A percentile compares a stretch with the other conserved stretches of the same genome.
phyloP scores from a whole-genome alignment of 1,140 invertebrate species.

The Bombyx mandarina region DNA sequence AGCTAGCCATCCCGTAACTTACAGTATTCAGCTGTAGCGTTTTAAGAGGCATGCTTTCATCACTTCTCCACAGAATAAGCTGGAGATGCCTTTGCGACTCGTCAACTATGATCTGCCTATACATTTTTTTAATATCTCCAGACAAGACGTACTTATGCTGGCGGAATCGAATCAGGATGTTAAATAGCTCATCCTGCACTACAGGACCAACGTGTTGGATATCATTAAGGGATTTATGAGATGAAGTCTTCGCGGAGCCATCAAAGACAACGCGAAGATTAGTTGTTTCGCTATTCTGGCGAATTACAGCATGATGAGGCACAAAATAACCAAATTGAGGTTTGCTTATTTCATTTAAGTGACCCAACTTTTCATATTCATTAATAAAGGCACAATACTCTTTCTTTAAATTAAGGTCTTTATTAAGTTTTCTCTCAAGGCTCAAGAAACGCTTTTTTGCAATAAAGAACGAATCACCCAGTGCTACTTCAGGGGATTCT shows the following conservation, averaged over 20 bases:
- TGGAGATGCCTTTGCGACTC: slow-evolving; percentile 1
- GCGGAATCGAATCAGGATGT: slow-evolving; percentile 42
- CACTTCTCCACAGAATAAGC: slow-evolving; percentile 2
- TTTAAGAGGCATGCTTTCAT: background rate
- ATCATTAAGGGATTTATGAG: slow-evolving; percentile 5
- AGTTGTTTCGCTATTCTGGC: slow-evolving; percentile 12
- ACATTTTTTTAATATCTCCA: slow-evolving; percentile 32
- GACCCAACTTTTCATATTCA: slow-evolving; percentile 6
- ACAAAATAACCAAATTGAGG: slow-evolving; percentile 2
- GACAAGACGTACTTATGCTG: slow-evolving; percentile 27
- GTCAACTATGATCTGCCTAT: background rate
- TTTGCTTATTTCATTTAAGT: background rate
- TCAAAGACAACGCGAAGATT: slow-evolving; percentile 18
- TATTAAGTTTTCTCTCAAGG: background rate
- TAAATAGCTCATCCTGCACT: slow-evolving; percentile 22
- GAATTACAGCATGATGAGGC: slow-evolving; percentile 15
- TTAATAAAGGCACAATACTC: slow-evolving; percentile 9
- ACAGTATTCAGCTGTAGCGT: slow-evolving; percentile 2
- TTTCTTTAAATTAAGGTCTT: background rate
- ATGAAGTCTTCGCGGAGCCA: slow-evolving; percentile 2
- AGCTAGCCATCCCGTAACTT: slow-evolving; percentile 1
- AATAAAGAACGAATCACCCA: background rate
- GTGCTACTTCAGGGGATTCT: background rate
- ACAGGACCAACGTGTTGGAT: slow-evolving; percentile 11
- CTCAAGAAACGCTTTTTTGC: background rate